phyloP scores from a whole-genome alignment of 1,140 invertebrate genomes.

The Sycophila sp. region DNA sequence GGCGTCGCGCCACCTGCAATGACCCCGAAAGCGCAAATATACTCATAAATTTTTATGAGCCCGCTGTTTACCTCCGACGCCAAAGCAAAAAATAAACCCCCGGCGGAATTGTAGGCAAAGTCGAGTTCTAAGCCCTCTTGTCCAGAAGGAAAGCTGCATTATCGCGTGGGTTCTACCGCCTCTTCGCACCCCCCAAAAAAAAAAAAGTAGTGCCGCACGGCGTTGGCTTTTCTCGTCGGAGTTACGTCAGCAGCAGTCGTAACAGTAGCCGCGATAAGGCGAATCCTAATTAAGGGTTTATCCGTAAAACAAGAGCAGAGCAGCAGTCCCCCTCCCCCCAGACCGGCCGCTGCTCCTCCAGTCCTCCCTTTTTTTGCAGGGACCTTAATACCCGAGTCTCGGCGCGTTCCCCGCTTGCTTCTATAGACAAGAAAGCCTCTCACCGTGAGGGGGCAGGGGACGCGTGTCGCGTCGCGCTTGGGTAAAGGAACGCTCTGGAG shows the following conservation, averaged over 20 bases:
- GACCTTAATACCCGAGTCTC: constrained; percentile 15
- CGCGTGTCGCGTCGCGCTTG: background rate
- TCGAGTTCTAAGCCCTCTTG: background rate
- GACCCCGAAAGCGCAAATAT: no score
- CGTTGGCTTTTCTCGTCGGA: no score
- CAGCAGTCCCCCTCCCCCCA: background rate
- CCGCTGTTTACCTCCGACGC: no score
- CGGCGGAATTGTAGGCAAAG: constrained; percentile 30
- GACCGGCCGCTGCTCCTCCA: background rate
- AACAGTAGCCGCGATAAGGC: constrained; percentile 16
- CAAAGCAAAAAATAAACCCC: no score
- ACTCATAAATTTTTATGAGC: no score
- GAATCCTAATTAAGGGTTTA: constrained; percentile 39
- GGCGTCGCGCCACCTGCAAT: no score
- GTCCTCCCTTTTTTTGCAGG: background rate
- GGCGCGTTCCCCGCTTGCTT: background rate
- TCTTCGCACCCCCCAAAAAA: background rate
- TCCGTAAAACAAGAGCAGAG: constrained; percentile 25
- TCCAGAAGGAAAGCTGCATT: background rate
- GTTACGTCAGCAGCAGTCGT: constrained; percentile 18
- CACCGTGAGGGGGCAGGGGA: background rate
- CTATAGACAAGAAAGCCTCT: constrained; percentile 7
- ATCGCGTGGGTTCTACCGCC: background rate
- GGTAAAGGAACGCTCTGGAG: constrained; percentile 18
- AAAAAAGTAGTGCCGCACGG: constrained; percentile 13